Conservation (phyloP, 2,797 vertebrate species). For the Ataeniobius toweri region DNA sequence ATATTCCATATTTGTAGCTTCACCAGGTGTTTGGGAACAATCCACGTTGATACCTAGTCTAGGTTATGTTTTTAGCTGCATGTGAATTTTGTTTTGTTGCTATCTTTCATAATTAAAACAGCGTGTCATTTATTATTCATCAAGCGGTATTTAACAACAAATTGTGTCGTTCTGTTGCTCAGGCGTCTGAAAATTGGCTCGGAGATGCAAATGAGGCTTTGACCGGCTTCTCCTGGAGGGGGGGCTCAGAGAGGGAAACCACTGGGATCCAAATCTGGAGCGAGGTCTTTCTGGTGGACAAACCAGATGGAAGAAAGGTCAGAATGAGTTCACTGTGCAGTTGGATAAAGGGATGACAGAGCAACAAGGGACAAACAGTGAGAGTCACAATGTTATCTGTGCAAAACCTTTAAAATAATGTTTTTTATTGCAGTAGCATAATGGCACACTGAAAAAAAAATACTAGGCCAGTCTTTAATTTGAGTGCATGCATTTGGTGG, state of each 20-base stretch:
- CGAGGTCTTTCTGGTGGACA: slow-evolving; percentile 94
- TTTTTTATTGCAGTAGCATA: not conserved
- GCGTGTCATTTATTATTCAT: not conserved
- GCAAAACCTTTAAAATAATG: not conserved
- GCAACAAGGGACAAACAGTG: not conserved
- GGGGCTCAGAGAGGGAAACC: slow-evolving; percentile 96
- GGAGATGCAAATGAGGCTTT: slow-evolving; percentile 91
- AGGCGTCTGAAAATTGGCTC: slow-evolving; percentile 91
- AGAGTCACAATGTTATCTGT: not conserved
- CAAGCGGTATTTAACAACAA: not conserved
- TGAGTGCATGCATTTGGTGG: not conserved
- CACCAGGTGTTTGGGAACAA: not conserved
- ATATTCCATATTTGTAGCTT: not conserved
- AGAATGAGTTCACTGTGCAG: not conserved
- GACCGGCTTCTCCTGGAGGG: slow-evolving; percentile 97
- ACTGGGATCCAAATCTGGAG: slow-evolving; percentile 99
- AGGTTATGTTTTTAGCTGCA: not conserved
- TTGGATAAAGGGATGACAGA: not conserved
- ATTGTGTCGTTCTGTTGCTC: not conserved
- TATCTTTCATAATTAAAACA: not conserved
- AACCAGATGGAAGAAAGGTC: slow-evolving; percentile 93
- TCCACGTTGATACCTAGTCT: not conserved
- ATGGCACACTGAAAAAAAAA: not conserved
- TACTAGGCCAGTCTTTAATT: not conserved
- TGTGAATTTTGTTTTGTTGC: not conserved